Evolutionary conservation across 2,888 invertebrate species (phyloP), one percentile per base, ranked within the genome.

Genomic region (Frankliniella fusca): DNA sequence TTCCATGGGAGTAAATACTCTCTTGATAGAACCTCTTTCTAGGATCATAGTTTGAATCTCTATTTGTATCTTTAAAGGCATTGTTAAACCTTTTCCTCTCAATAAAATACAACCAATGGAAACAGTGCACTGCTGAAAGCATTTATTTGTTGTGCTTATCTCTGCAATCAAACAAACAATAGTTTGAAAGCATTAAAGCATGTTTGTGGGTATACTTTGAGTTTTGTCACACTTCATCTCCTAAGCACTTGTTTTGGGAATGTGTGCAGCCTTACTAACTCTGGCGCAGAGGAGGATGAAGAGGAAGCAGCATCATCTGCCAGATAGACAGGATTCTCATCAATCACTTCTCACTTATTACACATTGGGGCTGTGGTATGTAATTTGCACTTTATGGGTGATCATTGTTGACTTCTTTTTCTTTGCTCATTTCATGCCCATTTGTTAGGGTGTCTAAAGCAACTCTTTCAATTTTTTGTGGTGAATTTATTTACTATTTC

Each of bases 211-310:
- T 23, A 23, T 70, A 27, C 10, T 76, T 10, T 76, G 23, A 23
- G n/a, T n/a, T 61, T n/a, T 61, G 7, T 76, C 27, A 27, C 70
- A 76, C 70, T 20, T 54, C 70, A 76, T 76, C 12, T 76, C n/a
- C 23, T 27, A 76, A 23, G 70, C 70, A 76, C 70, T 27, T 76
- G 70, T 76, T 76, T 76, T 76, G 70, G 70, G 70, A 27, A 27
- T 76, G 70, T 76, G 70, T 76, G 70, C 70, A 76, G 70, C 27
- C 70, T 76, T 76, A 76, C 70, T 76, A 76, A 76, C 70, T 27
- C 70, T 23, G 70, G 70, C 70, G 70, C 70, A 27, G 70, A 76
- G 27, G 70, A 76, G 27, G 70, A 76, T 76, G 70, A 76, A 76
- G 70, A 76, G 70, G 70, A 76, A 27, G 70, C 23, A 76, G 27